A percentile compares a stretch with the other conserved stretches of the same genome.
Conservation (phyloP, 2,113 vertebrate genomes). For the Formicarius rufipectus region DNA sequence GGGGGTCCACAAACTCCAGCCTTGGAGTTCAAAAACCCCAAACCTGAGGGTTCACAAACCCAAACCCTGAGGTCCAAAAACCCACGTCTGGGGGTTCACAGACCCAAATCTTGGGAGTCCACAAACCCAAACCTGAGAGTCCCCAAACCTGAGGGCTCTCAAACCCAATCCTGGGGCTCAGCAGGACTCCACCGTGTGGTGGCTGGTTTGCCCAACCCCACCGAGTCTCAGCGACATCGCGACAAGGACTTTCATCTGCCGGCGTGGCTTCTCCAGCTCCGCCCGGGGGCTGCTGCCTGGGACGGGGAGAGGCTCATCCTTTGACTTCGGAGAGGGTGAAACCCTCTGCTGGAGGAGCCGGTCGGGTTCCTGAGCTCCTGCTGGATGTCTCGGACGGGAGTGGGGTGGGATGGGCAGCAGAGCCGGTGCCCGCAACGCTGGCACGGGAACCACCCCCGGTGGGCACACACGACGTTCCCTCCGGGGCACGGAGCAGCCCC, state of each 20-base stretch:
- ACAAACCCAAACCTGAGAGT: not conserved
- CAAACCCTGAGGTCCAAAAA: not conserved
- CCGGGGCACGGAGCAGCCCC: not conserved
- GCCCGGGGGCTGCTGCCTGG: too few species aligned
- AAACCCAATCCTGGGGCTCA: rapidly evolving
- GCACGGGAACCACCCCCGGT: too few species aligned
- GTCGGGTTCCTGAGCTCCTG: not conserved
- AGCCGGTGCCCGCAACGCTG: too few species aligned
- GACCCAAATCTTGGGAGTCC: not conserved
- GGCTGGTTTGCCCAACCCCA: rapidly evolving
- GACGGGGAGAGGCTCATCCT: too few species aligned
- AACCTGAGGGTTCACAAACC: not conserved
- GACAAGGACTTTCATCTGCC: not conserved
- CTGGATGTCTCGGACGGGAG: too few species aligned
- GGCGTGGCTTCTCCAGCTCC: not conserved
- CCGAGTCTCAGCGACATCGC: rapidly evolving
- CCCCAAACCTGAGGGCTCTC: not conserved
- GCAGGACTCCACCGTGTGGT: rapidly evolving
- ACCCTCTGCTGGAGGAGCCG: not conserved
- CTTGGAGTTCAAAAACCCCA: not conserved
- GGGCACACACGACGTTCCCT: not conserved
- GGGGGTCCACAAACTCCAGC: not conserved
- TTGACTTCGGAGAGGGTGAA: not conserved
- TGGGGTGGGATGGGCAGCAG: too few species aligned
- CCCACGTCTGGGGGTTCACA: not conserved